Evolutionary conservation across 1,140 invertebrate species (phyloP), one percentile per base, ranked within the genome.

Genomic region (Halictus rubicundus): DNA sequence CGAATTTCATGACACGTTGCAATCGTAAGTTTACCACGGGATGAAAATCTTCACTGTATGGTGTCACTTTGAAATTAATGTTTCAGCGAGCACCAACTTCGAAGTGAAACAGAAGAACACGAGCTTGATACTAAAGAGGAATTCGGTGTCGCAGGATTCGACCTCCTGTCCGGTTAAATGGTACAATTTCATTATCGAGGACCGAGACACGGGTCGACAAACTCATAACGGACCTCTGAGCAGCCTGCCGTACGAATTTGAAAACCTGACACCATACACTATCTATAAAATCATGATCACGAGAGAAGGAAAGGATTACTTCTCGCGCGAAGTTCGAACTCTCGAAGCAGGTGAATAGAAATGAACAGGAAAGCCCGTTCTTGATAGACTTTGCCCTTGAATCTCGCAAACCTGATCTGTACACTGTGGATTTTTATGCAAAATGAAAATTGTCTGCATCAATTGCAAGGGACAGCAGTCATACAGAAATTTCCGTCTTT

Each of bases 301-400:
- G 32, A 57, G 71, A 21, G 39, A 37, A 21, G 8, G 25, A 39
- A 4, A 9, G 2, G 61, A 7, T 0, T 1, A 82, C 12, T 86
- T 80, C 25, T 60, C 42, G 0, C 19, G 27, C 9, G 9, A 61
- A n/a, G 32, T 80, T 61, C 63, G 10, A 63, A 88, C 84, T 32
- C 63, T 75, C 2, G 81, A 88, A 52, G 71, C 65, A 52, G 54
- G 87, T 88, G 10, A 78, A 70, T 77, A 57, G 19, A 63, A 1
- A 39, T 32, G 3, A 32, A 1, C 32, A 32, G 27, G n/a, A n/a
- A n/a, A n/a, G n/a, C n/a, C n/a, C n/a, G n/a, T n/a, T n/a, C n/a
- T n/a, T n/a, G n/a, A n/a, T n/a, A n/a, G n/a, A n/a, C n/a, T n/a
- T n/a, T n/a, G n/a, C n/a, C n/a, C n/a, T n/a, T n/a, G n/a, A n/a